These are phyloP conservation scores for Macrotrachela quadricornifera DNA, from an alignment of 1,140 invertebrate species.

Conservation along the genomic window DNA sequence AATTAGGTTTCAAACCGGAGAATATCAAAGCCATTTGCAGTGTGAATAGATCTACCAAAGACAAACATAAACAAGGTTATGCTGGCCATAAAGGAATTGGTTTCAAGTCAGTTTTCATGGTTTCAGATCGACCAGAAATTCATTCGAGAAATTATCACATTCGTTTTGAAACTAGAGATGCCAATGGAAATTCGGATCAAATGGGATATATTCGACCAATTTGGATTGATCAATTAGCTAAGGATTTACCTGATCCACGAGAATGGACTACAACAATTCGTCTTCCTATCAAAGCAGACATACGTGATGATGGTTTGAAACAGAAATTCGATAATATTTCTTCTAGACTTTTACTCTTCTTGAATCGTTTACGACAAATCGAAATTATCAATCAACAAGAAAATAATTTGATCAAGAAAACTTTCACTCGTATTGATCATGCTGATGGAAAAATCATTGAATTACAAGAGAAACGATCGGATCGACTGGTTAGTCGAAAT, in stretches of 20 bases:
- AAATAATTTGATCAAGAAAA: neutral
- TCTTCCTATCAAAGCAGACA: conserved; percentile 17
- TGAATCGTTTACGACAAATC: conserved; percentile 18
- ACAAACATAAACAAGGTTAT: conserved; percentile 26
- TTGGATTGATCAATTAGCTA: neutral
- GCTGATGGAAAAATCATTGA: no score
- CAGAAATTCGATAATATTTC: conserved; percentile 24
- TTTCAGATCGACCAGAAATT: conserved; percentile 26
- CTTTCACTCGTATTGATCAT: neutral
- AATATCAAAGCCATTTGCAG: conserved; percentile 28
- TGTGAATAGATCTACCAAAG: conserved; percentile 28
- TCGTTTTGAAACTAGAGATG: conserved; percentile 21
- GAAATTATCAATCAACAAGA: neutral
- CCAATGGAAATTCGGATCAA: conserved; percentile 10
- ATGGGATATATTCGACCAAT: conserved; percentile 26
- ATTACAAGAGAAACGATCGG: no score
- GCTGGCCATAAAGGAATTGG: conserved; percentile 33
- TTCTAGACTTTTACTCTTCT: conserved; percentile 21
- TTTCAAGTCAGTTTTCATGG: conserved; percentile 30
- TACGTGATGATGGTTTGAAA: conserved; percentile 12
- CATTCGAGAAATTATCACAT: conserved; percentile 30
- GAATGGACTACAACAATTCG: conserved; percentile 23
- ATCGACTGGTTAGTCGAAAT: no score
- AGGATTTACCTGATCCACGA: neutral
- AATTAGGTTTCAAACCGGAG: conserved; percentile 22